Evolutionary conservation across 2,113 vertebrate genomes (phyloP).

Genomic region (Parus major): DNA sequence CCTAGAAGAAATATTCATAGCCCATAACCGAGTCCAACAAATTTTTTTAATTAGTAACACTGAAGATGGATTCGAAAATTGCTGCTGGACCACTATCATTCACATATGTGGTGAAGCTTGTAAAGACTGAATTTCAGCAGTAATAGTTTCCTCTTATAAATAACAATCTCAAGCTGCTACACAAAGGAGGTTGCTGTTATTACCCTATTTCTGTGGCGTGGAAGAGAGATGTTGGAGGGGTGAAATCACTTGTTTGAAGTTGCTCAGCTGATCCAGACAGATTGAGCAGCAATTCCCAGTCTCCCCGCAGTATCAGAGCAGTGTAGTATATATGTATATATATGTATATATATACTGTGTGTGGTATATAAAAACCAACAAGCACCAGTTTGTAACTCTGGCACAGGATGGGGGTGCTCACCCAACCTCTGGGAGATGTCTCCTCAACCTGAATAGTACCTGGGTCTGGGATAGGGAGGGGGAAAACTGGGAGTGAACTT

Average conservation of each 20-base stretch:
- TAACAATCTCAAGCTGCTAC: neutral
- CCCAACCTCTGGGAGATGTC: neutral
- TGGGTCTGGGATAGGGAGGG: neutral
- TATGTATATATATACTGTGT: no score
- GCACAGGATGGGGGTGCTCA: neutral
- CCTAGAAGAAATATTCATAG: neutral
- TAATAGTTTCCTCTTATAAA: neutral
- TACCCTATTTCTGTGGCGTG: neutral
- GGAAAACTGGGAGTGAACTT: neutral
- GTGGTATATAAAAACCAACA: neutral
- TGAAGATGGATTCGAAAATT: neutral
- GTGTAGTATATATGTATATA: no score
- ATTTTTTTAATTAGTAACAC: neutral
- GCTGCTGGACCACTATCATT: neutral
- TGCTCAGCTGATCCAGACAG: neutral
- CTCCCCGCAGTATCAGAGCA: neutral
- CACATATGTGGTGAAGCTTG: neutral
- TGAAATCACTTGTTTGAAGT: neutral
- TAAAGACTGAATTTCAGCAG: neutral
- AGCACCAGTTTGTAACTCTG: neutral
- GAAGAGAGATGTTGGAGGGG: neutral
- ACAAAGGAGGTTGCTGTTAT: neutral
- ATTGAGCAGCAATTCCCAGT: neutral
- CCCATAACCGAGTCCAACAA: neutral
- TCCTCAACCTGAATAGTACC: neutral